Conservation (phyloP, 2,888 invertebrate genomes). For the Blastobasis lacticolella region DNA sequence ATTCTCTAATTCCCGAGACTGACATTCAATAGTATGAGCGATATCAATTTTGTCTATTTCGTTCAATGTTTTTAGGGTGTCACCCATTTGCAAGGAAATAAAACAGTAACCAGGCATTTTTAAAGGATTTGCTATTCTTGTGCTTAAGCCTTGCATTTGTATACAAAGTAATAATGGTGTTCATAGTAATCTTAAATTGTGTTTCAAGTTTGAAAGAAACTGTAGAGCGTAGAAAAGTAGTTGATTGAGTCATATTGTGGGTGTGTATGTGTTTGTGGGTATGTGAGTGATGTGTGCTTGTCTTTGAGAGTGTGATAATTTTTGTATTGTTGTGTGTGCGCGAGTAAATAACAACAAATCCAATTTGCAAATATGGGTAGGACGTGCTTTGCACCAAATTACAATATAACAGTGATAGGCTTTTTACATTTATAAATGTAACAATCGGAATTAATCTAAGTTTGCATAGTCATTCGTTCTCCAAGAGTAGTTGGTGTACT, state of each 20-base stretch:
- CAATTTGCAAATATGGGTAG: neutral
- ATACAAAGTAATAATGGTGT: no score
- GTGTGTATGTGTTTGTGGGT: no score
- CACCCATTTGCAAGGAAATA: neutral
- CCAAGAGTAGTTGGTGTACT: neutral
- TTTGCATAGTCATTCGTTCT: neutral
- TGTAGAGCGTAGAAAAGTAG: no score
- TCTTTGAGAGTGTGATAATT: no score
- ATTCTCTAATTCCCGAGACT: neutral
- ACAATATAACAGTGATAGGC: neutral
- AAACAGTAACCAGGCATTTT: neutral
- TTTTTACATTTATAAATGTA: neutral
- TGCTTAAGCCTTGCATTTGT: neutral
- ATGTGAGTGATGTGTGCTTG: no score
- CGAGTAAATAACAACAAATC: no score
- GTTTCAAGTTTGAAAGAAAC: no score
- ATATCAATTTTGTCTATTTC: neutral
- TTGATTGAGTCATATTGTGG: no score
- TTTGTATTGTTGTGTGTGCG: no score
- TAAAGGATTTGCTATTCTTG: neutral
- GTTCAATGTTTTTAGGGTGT: neutral
- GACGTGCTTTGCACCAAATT: neutral
- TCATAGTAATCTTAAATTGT: no score
- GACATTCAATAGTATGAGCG: neutral
- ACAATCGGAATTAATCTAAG: neutral